Conservation (phyloP, 1,140 invertebrate genomes). For the Bilobella aurantiaca region DNA sequence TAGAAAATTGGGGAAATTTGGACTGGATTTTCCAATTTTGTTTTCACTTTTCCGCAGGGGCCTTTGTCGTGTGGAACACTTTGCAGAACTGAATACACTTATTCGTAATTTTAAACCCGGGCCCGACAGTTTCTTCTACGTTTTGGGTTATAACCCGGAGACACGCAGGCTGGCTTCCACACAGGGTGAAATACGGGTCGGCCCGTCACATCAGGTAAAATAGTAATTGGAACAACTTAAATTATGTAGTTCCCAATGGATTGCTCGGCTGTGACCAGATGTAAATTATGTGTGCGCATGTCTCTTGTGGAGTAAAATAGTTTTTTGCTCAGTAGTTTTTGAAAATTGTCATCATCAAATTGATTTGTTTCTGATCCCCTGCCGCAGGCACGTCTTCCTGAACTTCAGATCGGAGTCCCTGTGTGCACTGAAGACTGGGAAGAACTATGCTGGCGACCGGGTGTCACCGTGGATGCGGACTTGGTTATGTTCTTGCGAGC, state of each 20-base stretch:
- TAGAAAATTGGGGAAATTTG: too few relatives aligned
- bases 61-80: conserved; percentile 46
- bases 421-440: conserved; percentile 60
- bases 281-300: too few relatives aligned
- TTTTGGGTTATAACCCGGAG: conserved; percentile 48
- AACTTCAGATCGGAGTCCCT: conserved; percentile 56
- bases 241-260: too few relatives aligned
- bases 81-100: conserved; percentile 43
- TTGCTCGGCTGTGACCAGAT: too few relatives aligned
- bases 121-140: conserved; percentile 39
- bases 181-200: conserved; percentile 88
- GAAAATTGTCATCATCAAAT: too few relatives aligned
- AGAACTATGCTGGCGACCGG: conserved; percentile 84
- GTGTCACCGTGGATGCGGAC: conserved; percentile 76
- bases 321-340: too few relatives aligned
- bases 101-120: conserved; percentile 40
- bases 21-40: too few relatives aligned
- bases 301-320: too few relatives aligned
- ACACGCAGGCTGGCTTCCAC: conserved; percentile 61
- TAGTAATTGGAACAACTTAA: too few relatives aligned
- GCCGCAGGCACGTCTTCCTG: conserved; percentile 61
- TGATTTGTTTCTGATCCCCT: too few relatives aligned
- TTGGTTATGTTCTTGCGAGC: conserved; percentile 94
- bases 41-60: conserved; percentile 43
- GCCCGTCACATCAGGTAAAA: conserved; percentile 86